Conservation (phyloP, 2,113 vertebrate genomes). For the Cynopterus brachyotis region DNA sequence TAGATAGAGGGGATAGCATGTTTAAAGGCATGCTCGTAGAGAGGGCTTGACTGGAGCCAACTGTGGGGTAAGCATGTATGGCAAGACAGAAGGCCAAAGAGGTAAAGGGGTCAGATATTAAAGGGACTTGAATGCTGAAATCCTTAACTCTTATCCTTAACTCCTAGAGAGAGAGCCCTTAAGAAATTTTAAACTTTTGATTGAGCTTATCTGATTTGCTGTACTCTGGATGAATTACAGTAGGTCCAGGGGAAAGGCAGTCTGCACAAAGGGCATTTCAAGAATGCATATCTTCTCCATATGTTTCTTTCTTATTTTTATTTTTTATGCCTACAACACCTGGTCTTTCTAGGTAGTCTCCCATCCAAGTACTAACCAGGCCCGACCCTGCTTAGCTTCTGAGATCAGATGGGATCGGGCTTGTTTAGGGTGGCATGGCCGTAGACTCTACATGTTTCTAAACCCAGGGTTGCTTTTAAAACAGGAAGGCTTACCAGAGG, state of each 20-base stretch:
- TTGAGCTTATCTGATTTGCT: not conserved
- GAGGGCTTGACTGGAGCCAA: not conserved
- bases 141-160: not conserved
- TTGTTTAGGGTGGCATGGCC: too few relatives aligned
- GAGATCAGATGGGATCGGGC: too few relatives aligned
- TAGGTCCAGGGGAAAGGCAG: not conserved
- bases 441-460: not conserved
- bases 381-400: too few relatives aligned
- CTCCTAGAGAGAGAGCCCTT: not conserved
- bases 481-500: not conserved
- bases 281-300: not conserved
- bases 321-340: too few relatives aligned
- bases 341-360: too few relatives aligned
- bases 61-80: too few relatives aligned
- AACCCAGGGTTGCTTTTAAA: not conserved
- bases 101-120: not conserved
- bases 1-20: accelerated
- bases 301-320: not conserved
- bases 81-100: not conserved
- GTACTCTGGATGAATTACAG: not conserved
- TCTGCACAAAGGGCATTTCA: not conserved
- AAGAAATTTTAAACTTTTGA: not conserved
- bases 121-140: not conserved
- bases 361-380: too few relatives aligned
- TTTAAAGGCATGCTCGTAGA: not conserved